These are phyloP conservation scores for Sabellastarte sp. DNA, from an alignment of 2,888 invertebrate genomes.

Conservation along the genomic window DNA sequence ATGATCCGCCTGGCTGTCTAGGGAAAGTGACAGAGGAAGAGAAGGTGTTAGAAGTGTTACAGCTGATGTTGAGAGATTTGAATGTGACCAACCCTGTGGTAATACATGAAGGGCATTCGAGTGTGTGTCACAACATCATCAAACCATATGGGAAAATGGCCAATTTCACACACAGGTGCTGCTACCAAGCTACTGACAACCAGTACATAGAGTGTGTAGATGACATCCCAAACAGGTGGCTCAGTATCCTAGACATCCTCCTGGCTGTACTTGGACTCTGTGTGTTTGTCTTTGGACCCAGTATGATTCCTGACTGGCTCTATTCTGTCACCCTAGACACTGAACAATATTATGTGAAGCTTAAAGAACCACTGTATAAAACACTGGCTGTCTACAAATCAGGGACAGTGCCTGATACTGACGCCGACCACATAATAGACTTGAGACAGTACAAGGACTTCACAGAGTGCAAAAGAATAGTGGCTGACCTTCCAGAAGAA, in stretches of 20 bases:
- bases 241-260: conserved; percentile 45
- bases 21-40: conserved; percentile 28
- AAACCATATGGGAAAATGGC: conserved; percentile 12
- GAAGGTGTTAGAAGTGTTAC: conserved; percentile 13
- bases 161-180: conserved; percentile 25
- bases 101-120: conserved; percentile 19
- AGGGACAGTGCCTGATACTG: conserved; percentile 1
- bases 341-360: conserved; percentile 38
- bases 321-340: conserved; percentile 18
- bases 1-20: conserved; percentile 35
- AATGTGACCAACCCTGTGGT: conserved; percentile 1
- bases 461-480: conserved; percentile 9
- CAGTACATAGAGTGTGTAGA: conserved; percentile 9
- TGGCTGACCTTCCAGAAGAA: conserved; percentile 19
- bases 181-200: conserved; percentile 5
- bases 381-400: conserved; percentile 12
- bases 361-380: conserved; percentile 29
- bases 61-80: conserved; percentile 24
- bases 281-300: conserved; percentile 47
- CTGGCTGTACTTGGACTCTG: conserved; percentile 42
- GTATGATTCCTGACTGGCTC: conserved; percentile 39
- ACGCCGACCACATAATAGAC: conserved; percentile 15
- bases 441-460: conserved; percentile 15
- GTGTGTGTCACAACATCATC: conserved; percentile 41
- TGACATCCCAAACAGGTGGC: conserved; percentile 35